Evolutionary conservation across 2,113 vertebrate genomes (phyloP).

Genomic region (Ptychochromis oligacanthus): DNA sequence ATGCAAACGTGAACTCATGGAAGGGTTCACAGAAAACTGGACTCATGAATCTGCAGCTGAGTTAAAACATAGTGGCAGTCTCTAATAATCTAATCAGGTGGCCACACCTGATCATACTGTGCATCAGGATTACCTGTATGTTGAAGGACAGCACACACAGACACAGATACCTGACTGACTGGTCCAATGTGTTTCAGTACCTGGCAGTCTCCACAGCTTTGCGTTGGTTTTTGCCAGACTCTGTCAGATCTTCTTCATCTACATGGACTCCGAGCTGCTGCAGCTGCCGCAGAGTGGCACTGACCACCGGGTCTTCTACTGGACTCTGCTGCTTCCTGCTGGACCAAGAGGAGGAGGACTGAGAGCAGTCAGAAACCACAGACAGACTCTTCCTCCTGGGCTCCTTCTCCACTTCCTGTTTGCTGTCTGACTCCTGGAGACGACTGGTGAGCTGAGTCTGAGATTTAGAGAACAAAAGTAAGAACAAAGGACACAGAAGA

Average conservation of each 20-base stretch:
- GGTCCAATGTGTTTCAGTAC: slow-evolving; percentile 68
- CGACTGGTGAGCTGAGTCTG: slow-evolving; percentile 90
- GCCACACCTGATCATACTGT: neutral
- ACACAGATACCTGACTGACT: neutral
- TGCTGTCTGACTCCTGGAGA: slow-evolving; percentile 78
- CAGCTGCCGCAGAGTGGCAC: slow-evolving; percentile 87
- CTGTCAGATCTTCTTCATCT: slow-evolving; percentile 44
- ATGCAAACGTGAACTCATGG: too few species aligned
- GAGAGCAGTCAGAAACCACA: neutral
- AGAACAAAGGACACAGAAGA: neutral
- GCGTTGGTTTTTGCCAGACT: slow-evolving; percentile 46
- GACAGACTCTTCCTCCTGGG: slow-evolving; percentile 41
- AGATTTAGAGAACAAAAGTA: neutral
- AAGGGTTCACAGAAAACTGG: neutral
- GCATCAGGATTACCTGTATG: neutral
- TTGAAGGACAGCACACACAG: neutral
- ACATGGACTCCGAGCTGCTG: slow-evolving; percentile 88
- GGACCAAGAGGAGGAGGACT: neutral
- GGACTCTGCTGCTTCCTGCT: slow-evolving; percentile 46
- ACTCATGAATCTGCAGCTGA: neutral
- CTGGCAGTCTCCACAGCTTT: slow-evolving; percentile 87
- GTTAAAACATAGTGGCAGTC: neutral
- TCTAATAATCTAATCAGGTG: neutral
- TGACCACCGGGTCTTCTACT: slow-evolving; percentile 80
- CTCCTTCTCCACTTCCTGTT: slow-evolving; percentile 54